phyloP scores from a whole-genome alignment of 2,888 invertebrate genomes.

The Eustalomyia histrio region DNA sequence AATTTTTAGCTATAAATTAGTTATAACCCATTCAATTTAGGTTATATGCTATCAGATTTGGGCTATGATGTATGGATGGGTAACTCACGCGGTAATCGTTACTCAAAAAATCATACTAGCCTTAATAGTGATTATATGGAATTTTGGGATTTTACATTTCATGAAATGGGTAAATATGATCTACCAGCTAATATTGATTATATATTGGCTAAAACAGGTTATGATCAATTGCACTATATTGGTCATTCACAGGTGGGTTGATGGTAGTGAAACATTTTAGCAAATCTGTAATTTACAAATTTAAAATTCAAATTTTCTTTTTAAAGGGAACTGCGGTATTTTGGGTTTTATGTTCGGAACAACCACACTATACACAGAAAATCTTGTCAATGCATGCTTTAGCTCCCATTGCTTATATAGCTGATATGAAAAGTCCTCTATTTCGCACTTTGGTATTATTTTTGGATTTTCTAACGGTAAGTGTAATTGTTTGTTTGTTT shows the following conservation, averaged over 20 bases:
- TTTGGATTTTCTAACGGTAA: constrained; percentile 77
- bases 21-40: constrained; percentile 70
- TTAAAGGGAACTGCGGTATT: constrained; percentile 82
- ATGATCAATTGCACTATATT: constrained; percentile 85
- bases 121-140: constrained; percentile 77
- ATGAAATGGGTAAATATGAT: constrained; percentile 88
- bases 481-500: constrained; percentile 28
- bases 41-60: constrained; percentile 77
- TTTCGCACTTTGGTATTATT: constrained; percentile 77
- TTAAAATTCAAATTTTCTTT: constrained; percentile 48
- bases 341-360: constrained; percentile 81
- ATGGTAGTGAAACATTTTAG: no score
- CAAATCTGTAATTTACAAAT: neutral
- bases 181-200: constrained; percentile 91
- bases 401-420: constrained; percentile 82
- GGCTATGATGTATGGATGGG: constrained; percentile 80
- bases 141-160: constrained; percentile 86
- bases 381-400: constrained; percentile 81
- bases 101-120: constrained; percentile 78
- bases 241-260: constrained; percentile 87
- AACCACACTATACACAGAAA: constrained; percentile 81
- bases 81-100: constrained; percentile 79
- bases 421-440: constrained; percentile 80
- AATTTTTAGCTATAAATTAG: constrained; percentile 19
- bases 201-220: constrained; percentile 82